Conservation (phyloP, 2,113 vertebrate species). For the Silurus meridionalis region DNA sequence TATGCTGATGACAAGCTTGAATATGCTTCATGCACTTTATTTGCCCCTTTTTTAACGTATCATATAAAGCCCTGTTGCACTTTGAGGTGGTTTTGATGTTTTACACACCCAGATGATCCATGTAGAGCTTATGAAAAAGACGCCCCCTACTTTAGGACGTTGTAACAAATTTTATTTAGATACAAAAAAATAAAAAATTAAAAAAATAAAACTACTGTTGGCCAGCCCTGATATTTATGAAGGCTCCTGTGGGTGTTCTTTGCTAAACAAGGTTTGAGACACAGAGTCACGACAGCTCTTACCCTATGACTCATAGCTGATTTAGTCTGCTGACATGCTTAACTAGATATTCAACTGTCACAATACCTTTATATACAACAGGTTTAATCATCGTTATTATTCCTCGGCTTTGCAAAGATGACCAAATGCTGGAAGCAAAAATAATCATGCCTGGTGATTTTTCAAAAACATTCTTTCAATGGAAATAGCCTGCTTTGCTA, state of each 20-base stretch:
- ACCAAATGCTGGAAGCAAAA: background rate
- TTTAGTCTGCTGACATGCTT: background rate
- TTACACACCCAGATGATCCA: background rate
- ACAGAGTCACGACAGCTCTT: background rate
- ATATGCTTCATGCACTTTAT: background rate
- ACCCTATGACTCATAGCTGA: background rate
- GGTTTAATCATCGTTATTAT: background rate
- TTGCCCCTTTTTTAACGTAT: background rate
- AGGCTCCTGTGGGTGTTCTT: background rate
- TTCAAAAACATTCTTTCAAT: background rate
- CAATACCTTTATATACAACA: background rate
- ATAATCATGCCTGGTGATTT: background rate
- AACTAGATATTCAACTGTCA: background rate
- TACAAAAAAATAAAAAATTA: background rate
- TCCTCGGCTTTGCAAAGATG: background rate
- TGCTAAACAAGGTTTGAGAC: background rate
- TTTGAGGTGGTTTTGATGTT: background rate
- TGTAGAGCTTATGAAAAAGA: background rate
- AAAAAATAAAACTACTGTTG: too few species aligned
- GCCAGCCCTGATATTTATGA: background rate
- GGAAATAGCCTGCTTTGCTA: background rate
- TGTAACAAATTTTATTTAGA: background rate
- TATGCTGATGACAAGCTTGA: background rate
- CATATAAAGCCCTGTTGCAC: background rate
- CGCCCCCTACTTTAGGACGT: background rate